Conservation (phyloP, 2,888 invertebrate species). For the Zygaena filipendulae region DNA sequence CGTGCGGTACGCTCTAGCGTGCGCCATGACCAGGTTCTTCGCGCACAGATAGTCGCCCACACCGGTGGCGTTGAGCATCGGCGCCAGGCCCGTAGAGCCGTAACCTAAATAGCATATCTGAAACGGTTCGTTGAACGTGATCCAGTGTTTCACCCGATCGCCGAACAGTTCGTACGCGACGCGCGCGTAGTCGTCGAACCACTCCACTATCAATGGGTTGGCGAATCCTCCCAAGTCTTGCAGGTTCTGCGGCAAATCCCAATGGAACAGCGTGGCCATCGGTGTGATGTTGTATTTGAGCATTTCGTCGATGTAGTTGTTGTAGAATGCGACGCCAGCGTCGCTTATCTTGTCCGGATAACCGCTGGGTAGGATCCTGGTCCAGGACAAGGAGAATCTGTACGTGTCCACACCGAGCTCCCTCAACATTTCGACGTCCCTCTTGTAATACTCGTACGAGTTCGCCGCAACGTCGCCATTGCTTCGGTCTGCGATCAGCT, state of each 20-base stretch:
- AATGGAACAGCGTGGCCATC: slow-evolving; percentile 53
- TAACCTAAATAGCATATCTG: slow-evolving; percentile 36
- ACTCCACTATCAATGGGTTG: slow-evolving; percentile 34
- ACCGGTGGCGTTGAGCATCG: slow-evolving; percentile 31
- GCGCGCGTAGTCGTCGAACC: slow-evolving; percentile 40
- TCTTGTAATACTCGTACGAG: slow-evolving; percentile 62
- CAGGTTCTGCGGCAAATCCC: slow-evolving; percentile 47
- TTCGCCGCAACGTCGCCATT: slow-evolving; percentile 67
- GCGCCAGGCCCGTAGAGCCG: slow-evolving; percentile 24
- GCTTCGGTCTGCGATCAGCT: slow-evolving; percentile 50
- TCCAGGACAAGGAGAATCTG: slow-evolving; percentile 67
- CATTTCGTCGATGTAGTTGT: slow-evolving; percentile 53
- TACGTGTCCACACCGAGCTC: slow-evolving; percentile 44
- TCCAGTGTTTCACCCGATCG: no score
- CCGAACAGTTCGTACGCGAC: slow-evolving; percentile 36
- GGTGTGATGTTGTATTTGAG: slow-evolving; percentile 64
- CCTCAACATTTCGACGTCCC: slow-evolving; percentile 42
- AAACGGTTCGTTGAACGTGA: slow-evolving; percentile 61
- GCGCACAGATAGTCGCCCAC: slow-evolving; percentile 46
- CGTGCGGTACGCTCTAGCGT: slow-evolving; percentile 38
- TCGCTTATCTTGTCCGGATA: slow-evolving; percentile 51
- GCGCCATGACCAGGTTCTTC: slow-evolving; percentile 54
- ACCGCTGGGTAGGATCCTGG: slow-evolving; percentile 66
- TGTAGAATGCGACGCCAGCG: slow-evolving; percentile 24
- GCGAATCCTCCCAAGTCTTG: slow-evolving; percentile 57